Conservation (phyloP, 2,888 invertebrate genomes). For the Tipula lateralis region DNA sequence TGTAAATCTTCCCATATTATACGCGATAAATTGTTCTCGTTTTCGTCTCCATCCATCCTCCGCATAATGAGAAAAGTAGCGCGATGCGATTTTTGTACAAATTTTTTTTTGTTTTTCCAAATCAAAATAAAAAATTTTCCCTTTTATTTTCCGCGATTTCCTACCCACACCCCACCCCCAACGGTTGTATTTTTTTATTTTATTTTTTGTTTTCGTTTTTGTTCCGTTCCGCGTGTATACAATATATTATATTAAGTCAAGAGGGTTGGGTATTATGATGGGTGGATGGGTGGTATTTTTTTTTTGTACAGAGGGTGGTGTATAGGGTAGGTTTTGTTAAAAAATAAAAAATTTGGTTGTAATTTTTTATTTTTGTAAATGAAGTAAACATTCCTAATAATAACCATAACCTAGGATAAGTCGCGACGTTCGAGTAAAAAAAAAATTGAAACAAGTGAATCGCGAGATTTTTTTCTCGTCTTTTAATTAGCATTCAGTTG, state of each 20-base stretch:
- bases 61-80: not conserved
- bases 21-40: too few species aligned
- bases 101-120: not conserved
- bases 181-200: conserved; percentile 8
- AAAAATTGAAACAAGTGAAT: conserved; percentile 26
- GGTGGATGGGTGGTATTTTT: not conserved
- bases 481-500: conserved; percentile 28
- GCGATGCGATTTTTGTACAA: too few species aligned
- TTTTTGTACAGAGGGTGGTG: not conserved
- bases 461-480: not conserved
- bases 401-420: conserved; percentile 29
- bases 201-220: not conserved
- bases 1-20: not conserved
- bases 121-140: not conserved
- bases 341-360: conserved; percentile 9
- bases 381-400: conserved; percentile 29
- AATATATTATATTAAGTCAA: not conserved
- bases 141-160: not conserved
- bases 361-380: conserved; percentile 28
- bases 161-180: not conserved
- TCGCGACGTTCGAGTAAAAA: conserved; percentile 26
- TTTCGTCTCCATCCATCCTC: not conserved
- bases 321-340: not conserved
- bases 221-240: not conserved
- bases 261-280: not conserved